Evolutionary conservation across 2,113 vertebrate genomes (phyloP), one percentile per base, ranked within the genome.

Genomic region (Halcyon malimbica): DNA sequence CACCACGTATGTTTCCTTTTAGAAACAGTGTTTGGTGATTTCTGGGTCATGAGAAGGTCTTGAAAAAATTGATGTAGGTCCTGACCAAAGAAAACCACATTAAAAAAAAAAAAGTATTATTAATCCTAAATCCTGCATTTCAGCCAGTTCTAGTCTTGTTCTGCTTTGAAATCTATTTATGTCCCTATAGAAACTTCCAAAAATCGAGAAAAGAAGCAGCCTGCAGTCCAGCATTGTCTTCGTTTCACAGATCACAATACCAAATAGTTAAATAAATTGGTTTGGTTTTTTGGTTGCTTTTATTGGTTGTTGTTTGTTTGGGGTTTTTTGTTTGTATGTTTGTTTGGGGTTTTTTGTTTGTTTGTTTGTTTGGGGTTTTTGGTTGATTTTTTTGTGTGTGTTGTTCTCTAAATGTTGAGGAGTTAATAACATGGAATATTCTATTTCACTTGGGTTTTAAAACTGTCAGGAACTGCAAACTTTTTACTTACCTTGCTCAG

Each of bases 21-120:
- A 94, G 86, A 74, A 95, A 83, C 44, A n/a, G 37, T 15, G 10
- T 41, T 92, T 42, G 41, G 71, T 85, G 95, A 93, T 82, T 85
- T 90, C 83, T 88, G 94, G 94, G 92, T 95, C 96, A 97, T 63
- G 79, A 90, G 79, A 70, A 96, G 94, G 94, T 94, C 93, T 97
- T 62, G 79, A 70, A 92, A 92, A 77, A 93, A 93, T 57, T 86
- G 79, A 73, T 92, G 95, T 89, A 92, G 90, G 92, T 95, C 94
- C 50, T 95, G 90, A 96, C 93, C 71, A 39, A 94, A 94, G 64
- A 80, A 95, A 96, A 96, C 92, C 95, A 90, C 88, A 89, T 67
- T 10, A 46, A 81, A 73, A 75, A 57, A 41, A 80, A 44, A 73
- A 62, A 44, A 39, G 37, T 37, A 51, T 77, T 56, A 79, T 94